phyloP scores from a whole-genome alignment of 2,888 invertebrate genomes.

The Bursaphelenchus okinawaensis region DNA sequence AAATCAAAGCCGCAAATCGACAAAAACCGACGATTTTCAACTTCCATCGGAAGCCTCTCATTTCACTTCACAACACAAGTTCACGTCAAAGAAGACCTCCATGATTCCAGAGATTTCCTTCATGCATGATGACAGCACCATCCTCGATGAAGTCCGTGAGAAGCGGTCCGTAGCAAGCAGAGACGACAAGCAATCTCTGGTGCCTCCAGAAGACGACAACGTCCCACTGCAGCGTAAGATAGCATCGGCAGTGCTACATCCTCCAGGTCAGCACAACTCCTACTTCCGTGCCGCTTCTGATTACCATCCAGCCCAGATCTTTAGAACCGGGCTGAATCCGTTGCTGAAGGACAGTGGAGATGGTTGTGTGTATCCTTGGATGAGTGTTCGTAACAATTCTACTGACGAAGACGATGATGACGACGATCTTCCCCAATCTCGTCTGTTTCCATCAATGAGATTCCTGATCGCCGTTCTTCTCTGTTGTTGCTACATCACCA shows the following conservation, averaged over 20 bases:
- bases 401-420: background rate
- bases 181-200: background rate
- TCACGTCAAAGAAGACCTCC: background rate
- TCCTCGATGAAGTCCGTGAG: background rate
- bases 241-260: background rate
- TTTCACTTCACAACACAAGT: background rate
- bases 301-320: background rate
- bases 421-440: background rate
- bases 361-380: background rate
- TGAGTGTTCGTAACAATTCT: background rate
- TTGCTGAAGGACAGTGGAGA: background rate
- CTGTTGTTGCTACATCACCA: conserved; percentile 51
- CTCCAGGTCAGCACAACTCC: background rate
- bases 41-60: background rate
- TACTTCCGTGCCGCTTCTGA: background rate
- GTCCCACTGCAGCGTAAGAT: background rate
- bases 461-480: conserved; percentile 49
- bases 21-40: no score
- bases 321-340: background rate
- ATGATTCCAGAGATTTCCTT: background rate
- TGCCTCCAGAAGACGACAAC: background rate
- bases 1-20: no score
- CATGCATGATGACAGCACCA: background rate
- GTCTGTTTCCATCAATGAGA: conserved; percentile 52
- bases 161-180: background rate